phyloP scores from a whole-genome alignment of 2,888 invertebrate genomes.

The Tenthredo mesomela region DNA sequence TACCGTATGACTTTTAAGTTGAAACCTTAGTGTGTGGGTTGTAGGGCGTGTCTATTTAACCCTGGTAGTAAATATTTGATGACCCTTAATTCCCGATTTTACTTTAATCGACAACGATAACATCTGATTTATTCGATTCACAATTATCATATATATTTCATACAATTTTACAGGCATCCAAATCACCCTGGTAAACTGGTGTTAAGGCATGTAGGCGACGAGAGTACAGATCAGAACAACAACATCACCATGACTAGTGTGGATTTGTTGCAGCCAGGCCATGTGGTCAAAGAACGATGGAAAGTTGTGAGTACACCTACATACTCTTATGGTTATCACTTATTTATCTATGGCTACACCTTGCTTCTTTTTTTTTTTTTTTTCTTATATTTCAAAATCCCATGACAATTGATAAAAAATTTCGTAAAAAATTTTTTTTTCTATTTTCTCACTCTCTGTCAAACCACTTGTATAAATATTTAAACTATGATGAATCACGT shows the following conservation, averaged over 20 bases:
- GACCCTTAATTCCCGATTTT: constrained; percentile 6
- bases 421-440: background rate
- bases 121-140: background rate
- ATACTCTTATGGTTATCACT: background rate
- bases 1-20: constrained; percentile 61
- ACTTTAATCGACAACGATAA: background rate
- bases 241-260: constrained; percentile 94
- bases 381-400: background rate
- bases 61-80: constrained; percentile 32
- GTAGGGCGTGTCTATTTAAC: constrained; percentile 64
- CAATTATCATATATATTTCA: constrained; percentile 62
- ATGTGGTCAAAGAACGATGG: constrained; percentile 99
- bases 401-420: background rate
- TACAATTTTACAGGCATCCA: constrained; percentile 69
- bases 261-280: constrained; percentile 96
- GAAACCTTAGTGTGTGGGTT: constrained; percentile 58
- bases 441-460: background rate
- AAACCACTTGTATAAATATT: background rate
- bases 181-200: constrained; percentile 71
- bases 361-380: too few species aligned
- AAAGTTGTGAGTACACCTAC: constrained; percentile 89
- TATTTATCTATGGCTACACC: background rate
- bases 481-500: constrained; percentile 4
- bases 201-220: constrained; percentile 76
- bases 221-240: constrained; percentile 82